Conservation (phyloP, 1,140 invertebrate species). For the Orchestia grillus region DNA sequence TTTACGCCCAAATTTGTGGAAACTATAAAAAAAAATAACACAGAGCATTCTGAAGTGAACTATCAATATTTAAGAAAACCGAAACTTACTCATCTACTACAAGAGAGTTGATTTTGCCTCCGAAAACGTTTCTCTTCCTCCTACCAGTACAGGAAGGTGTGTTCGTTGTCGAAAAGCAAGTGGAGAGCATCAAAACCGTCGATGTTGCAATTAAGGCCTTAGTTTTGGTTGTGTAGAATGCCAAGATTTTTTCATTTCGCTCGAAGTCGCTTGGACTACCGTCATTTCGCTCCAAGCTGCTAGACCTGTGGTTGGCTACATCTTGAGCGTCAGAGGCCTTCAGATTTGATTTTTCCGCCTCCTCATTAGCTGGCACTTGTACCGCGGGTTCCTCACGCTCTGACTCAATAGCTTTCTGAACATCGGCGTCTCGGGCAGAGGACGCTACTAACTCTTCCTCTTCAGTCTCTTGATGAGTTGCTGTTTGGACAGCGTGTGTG, state of each 20-base stretch:
- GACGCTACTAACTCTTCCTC: background rate
- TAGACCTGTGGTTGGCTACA: background rate
- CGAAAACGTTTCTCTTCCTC: constrained; percentile 41
- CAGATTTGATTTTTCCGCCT: background rate
- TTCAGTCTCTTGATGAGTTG: background rate
- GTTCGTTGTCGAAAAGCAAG: constrained; percentile 40
- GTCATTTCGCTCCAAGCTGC: background rate
- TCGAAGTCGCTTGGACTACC: background rate
- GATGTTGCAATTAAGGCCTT: constrained; percentile 25
- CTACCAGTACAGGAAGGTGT: constrained; percentile 35
- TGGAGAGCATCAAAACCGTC: constrained; percentile 25
- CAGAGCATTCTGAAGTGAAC: background rate
- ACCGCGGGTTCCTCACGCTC: background rate
- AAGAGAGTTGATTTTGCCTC: background rate
- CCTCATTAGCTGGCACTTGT: background rate
- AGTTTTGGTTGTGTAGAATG: constrained; percentile 36
- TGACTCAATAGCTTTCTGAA: background rate
- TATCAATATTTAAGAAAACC: background rate
- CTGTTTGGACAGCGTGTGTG: background rate
- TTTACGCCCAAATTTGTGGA: too few relatives aligned
- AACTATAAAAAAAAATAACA: too few relatives aligned
- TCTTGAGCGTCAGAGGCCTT: background rate
- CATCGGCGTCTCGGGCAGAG: background rate
- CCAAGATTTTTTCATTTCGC: background rate
- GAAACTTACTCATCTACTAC: background rate